A percentile compares a stretch with the other conserved stretches of the same genome.
Evolutionary conservation across 35 echinoderm and acorn worm genomes (phyloP).

Genomic region (Amphiura filiformis): DNA sequence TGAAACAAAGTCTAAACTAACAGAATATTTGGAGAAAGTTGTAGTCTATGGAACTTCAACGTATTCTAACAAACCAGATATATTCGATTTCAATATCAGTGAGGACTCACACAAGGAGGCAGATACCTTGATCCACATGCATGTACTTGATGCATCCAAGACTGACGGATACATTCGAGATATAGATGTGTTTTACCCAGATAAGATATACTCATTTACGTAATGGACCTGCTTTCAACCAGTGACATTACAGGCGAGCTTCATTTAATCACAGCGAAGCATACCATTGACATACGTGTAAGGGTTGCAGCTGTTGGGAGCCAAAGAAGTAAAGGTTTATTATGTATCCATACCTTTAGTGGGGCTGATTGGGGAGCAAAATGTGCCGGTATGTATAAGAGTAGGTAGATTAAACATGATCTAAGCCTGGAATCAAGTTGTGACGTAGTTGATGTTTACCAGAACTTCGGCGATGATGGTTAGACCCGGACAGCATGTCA

Average conservation of each 20-base stretch:
- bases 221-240: not conserved
- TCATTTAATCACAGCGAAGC: not conserved
- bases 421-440: not conserved
- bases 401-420: slow-evolving; percentile 22
- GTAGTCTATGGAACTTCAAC: slow-evolving; percentile 20
- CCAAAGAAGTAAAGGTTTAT: slow-evolving; percentile 14
- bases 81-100: slow-evolving; percentile 2
- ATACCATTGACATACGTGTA: not conserved
- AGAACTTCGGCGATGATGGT: slow-evolving; percentile 4
- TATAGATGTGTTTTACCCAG: not conserved
- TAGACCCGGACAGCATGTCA: slow-evolving; percentile 16
- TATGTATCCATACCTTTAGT: slow-evolving; percentile 32
- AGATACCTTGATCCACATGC: slow-evolving; percentile 18
- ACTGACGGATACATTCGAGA: slow-evolving; percentile 19
- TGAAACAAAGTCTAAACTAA: slow-evolving; percentile 24
- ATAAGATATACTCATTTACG: not conserved
- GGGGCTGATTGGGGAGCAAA: slow-evolving; percentile 49
- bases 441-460: slow-evolving; percentile 1
- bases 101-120: slow-evolving; percentile 16
- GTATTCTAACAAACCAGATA: slow-evolving; percentile 17
- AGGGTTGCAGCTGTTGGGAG: not conserved
- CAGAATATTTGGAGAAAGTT: slow-evolving; percentile 39
- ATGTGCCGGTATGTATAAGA: slow-evolving; percentile 25
- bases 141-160: slow-evolving; percentile 19
- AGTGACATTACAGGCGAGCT: not conserved